Base-by-base conservation (phyloP, 2,888 invertebrate genomes). In the Mactromeris polynyma region DNA sequence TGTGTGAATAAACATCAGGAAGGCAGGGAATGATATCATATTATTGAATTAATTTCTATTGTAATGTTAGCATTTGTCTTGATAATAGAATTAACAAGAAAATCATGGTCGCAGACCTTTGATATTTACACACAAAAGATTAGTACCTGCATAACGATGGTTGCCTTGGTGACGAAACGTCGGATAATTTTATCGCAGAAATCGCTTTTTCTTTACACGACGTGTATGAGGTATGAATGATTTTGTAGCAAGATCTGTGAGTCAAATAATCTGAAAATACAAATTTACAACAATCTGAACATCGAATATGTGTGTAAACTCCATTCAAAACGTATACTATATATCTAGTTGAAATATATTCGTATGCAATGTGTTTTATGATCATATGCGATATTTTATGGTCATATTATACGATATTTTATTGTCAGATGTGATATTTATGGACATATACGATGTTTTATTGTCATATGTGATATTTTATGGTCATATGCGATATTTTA, bases 241-340 rank as follows among this genome's bases (percentile, higher is more conserved):
- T 69, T 11, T 90, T 84, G 17, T 58, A 92, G 46, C 92, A 92
- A 19, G 78, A 84, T 82, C 88, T 86, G 89, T 92, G 84, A 33
- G 46, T 38, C 2, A 92, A 54, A 40, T 90, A 92, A 26, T 84
- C 92, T 92, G 85, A 33, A 88, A n/a, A 86, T 17, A 33, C 2
- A 80, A 36, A 58, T n/a, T n/a, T n/a, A n/a, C n/a, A n/a, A n/a
- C n/a, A n/a, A n/a, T n/a, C n/a, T n/a, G n/a, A n/a, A n/a, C n/a
- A n/a, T n/a, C n/a, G n/a, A n/a, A n/a, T n/a, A n/a, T n/a, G n/a
- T n/a, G n/a, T n/a, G n/a, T n/a, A n/a, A n/a, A n/a, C n/a, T n/a
- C n/a, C n/a, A n/a, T n/a, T n/a, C n/a, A n/a, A n/a, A n/a, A n/a
- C n/a, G n/a, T n/a, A n/a, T n/a, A n/a, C n/a, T n/a, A n/a, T n/a